Base-by-base conservation (phyloP, 2,888 invertebrate species). In the Celastrina argiolus region DNA sequence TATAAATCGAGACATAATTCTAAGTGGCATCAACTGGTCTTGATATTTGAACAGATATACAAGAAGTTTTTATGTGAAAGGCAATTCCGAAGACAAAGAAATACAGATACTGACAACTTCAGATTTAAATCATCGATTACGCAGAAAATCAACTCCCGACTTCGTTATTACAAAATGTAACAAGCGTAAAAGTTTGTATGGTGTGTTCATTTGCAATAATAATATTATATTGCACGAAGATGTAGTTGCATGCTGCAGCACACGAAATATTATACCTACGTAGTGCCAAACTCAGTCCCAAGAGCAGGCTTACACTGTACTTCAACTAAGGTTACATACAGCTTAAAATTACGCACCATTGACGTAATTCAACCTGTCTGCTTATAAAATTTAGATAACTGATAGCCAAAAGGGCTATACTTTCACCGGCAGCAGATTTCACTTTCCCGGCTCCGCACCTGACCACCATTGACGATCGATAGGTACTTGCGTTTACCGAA, bases 361-460 rank as follows among this genome's bases (percentile, higher is more conserved):
- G 66, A 64, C 67, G 64, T 70, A 68, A 67, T 68, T 61, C 64
- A 72, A 74, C 69, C 68, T 66, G 69, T 67, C 65, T 59, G 67
- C 67, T 71, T 80, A 84, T 84, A 79, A 78, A 86, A 87, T 87
- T 88, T 87, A 87, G 85, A 85, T 87, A 89, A 87, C 87, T 78
- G 82, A 56, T 26, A 12, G 36, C 36, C 61, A 22, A 18, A 18
- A 12, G 34, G 74, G 74, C 70, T 76, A 74, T 75, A 84, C 90
- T 90, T 90, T 90, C 89, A 86, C 89, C 84, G 81, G 81, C 81
- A 77, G 73, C 72, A 74, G 82, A 79, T 83, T 86, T 89, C 87
- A 88, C 89, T 89, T 87, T 87, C 84, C 76, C 79, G 78, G 88
- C 87, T 87, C 83, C 79, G 78, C 71, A 72, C 74, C 77, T 74